These are phyloP conservation scores for Hippocampus guttulatus DNA, from an alignment of 2,113 vertebrate genomes.

Conservation along the genomic window DNA sequence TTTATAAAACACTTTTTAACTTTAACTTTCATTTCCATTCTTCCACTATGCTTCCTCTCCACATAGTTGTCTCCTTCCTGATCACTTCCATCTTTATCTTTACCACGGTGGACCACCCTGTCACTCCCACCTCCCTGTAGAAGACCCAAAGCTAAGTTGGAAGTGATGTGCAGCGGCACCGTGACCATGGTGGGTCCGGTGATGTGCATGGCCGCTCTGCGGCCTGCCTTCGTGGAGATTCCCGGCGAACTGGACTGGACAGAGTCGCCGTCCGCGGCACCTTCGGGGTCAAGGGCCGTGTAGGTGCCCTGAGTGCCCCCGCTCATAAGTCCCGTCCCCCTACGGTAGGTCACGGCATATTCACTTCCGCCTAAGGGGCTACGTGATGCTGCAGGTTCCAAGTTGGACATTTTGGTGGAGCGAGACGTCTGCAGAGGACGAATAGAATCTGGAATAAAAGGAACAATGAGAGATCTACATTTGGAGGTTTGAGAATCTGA, in stretches of 20 bases:
- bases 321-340: slow-evolving; percentile 68
- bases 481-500: not conserved
- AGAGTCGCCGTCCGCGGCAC: not conserved
- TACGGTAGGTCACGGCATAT: slow-evolving; percentile 74
- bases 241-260: slow-evolving; percentile 62
- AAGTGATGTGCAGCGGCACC: slow-evolving; percentile 86
- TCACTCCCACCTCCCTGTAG: slow-evolving; percentile 63
- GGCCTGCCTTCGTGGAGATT: slow-evolving; percentile 67
- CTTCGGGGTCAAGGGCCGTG: slow-evolving; percentile 56
- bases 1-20: not conserved
- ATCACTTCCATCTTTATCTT: slow-evolving; percentile 56
- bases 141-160: slow-evolving; percentile 73
- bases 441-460: slow-evolving; percentile 39
- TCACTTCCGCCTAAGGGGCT: slow-evolving; percentile 48
- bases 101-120: slow-evolving; percentile 33
- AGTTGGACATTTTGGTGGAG: slow-evolving; percentile 17
- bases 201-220: slow-evolving; percentile 85
- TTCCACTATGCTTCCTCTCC: slow-evolving; percentile 15
- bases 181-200: slow-evolving; percentile 84
- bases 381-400: slow-evolving; percentile 16
- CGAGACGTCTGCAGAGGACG: slow-evolving; percentile 24
- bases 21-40: slow-evolving; percentile 13
- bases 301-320: slow-evolving; percentile 66
- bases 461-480: not conserved
- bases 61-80: slow-evolving; percentile 21